Percentiles rank a stretch among this genome's conserved stretches.
phyloP scores from a whole-genome alignment of 2,888 invertebrate species.

The Steinernema hermaphroditum region DNA sequence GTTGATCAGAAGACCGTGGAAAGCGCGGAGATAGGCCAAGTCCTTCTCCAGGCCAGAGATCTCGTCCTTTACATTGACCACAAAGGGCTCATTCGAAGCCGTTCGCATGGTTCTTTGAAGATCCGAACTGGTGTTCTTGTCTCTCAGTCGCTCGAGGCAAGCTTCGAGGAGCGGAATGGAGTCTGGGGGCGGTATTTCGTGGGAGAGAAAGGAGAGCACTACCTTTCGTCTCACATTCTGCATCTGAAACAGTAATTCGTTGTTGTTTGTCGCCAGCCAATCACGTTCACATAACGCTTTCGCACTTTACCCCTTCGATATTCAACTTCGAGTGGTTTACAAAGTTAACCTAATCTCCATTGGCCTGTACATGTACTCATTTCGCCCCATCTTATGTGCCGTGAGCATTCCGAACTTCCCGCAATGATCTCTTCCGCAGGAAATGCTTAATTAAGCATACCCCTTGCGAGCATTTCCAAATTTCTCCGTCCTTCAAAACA shows the following conservation, averaged over 20 bases:
- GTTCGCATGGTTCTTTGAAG: conserved; percentile 4
- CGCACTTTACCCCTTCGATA: neutral
- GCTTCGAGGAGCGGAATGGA: conserved; percentile 13
- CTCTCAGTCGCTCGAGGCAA: neutral
- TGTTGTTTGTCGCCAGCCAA: no score
- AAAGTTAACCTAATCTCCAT: no score
- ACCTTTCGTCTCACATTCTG: neutral
- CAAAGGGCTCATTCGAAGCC: conserved; percentile 4
- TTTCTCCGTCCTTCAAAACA: conserved; percentile 5
- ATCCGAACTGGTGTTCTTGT: conserved; percentile 3
- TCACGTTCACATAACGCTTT: no score
- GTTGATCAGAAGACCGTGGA: neutral
- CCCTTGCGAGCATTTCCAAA: no score
- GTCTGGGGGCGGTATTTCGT: neutral
- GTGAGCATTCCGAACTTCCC: no score
- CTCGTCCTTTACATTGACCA: neutral
- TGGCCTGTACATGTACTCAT: no score
- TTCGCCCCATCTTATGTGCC: no score
- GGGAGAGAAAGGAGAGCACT: neutral
- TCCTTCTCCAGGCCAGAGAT: conserved; percentile 13
- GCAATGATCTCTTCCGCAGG: no score
- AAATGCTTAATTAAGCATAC: no score
- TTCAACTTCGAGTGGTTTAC: no score
- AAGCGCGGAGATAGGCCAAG: neutral
- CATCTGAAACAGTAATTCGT: neutral